Percentiles rank a stretch among this genome's conserved stretches.
phyloP scores from a whole-genome alignment of 2,113 vertebrate species.

The Rhineura floridana region DNA sequence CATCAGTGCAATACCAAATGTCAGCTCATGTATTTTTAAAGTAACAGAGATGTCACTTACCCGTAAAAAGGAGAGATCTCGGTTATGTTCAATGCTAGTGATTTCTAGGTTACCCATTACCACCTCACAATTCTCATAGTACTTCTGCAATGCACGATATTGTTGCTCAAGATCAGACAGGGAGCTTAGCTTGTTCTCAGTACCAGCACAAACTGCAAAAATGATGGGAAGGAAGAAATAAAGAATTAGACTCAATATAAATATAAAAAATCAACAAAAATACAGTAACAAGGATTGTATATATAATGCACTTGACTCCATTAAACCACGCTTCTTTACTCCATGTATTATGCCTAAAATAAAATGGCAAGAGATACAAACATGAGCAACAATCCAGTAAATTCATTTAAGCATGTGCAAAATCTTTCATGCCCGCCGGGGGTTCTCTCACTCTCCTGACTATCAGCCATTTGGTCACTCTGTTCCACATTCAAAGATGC shows the following conservation, averaged over 20 bases:
- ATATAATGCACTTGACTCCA: fast-evolving
- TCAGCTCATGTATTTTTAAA: slow-evolving; percentile 10
- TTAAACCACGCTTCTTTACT: neutral
- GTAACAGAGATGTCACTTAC: slow-evolving; percentile 70
- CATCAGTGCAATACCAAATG: fast-evolving
- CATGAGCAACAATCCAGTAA: neutral
- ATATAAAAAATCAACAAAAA: neutral
- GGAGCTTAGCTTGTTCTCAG: slow-evolving; percentile 96
- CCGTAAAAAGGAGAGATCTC: slow-evolving; percentile 95
- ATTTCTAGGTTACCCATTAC: slow-evolving; percentile 99
- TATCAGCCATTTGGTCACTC: neutral
- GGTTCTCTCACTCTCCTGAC: neutral
- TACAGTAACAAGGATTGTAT: fast-evolving
- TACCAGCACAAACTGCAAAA: slow-evolving; percentile 91
- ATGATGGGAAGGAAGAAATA: neutral
- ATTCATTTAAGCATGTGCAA: neutral
- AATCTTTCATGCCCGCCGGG: neutral
- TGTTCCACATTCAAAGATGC: neutral
- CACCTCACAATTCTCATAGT: slow-evolving; percentile 97
- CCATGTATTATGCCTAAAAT: neutral
- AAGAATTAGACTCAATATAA: neutral
- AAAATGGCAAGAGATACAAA: neutral
- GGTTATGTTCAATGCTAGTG: slow-evolving; percentile 94
- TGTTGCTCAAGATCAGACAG: slow-evolving; percentile 97
- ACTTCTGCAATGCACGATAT: slow-evolving; percentile 92